phyloP scores from a whole-genome alignment of 2,888 invertebrate species.

The Hydriomena furcata region DNA sequence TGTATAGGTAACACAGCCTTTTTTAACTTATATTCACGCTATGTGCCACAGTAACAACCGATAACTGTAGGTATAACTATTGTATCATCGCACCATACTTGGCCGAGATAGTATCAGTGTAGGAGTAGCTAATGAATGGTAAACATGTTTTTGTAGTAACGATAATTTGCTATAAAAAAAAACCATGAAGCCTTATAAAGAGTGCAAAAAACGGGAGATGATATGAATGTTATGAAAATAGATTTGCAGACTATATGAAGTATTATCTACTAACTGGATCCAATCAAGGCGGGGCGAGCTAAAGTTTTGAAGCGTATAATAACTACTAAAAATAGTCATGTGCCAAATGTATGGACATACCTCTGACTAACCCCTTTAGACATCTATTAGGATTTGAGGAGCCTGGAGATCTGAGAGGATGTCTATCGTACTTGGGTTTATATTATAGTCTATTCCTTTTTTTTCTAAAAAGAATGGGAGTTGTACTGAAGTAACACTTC shows the following conservation, averaged over 20 bases:
- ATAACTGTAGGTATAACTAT: slow-evolving; percentile 4
- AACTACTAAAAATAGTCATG: too few species aligned
- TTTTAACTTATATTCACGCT: too few species aligned
- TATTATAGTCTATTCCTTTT: too few species aligned
- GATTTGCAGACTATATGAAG: slow-evolving; percentile 4
- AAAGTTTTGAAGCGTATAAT: too few species aligned
- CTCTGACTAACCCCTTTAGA: too few species aligned
- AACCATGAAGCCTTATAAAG: slow-evolving; percentile 14
- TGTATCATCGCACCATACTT: slow-evolving; percentile 33
- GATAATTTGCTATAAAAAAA: slow-evolving; percentile 28
- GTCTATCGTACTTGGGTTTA: too few species aligned
- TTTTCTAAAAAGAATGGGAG: too few species aligned
- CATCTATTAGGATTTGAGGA: too few species aligned
- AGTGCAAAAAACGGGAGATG: slow-evolving; percentile 14
- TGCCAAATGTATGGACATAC: too few species aligned
- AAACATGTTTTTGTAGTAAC: slow-evolving; percentile 32
- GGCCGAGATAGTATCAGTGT: slow-evolving; percentile 19
- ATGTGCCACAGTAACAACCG: slow-evolving; percentile 2
- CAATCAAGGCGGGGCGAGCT: too few species aligned
- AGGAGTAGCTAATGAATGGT: slow-evolving; percentile 31
- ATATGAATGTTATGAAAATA: slow-evolving; percentile 8
- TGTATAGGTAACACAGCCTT: neutral
- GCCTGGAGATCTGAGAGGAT: too few species aligned
- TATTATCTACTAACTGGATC: neutral
- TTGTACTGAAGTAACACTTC: too few species aligned